Evolutionary conservation across 2,797 vertebrate genomes (phyloP), one percentile per base, ranked within the genome.

Genomic region (Cynopterus sphinx): DNA sequence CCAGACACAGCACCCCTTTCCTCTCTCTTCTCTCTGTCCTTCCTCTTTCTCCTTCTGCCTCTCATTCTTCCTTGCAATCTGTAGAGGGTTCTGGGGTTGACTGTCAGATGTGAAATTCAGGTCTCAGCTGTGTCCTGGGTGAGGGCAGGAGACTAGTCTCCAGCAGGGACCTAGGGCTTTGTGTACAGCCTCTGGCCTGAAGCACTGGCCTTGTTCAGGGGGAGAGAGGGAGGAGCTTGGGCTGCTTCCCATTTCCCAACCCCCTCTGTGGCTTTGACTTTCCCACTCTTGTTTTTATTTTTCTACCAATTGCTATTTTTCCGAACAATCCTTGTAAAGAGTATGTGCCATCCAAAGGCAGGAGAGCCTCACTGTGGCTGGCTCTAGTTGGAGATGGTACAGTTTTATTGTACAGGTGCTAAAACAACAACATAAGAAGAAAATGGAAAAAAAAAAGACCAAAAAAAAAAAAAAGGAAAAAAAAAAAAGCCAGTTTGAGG

Each of bases 331-430:
- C 97, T 97, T 95, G 92, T 97, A 97, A 96, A 97, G 93, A 95
- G 95, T 96, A 67, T 87, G 96, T 96, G 90, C 95, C 96, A 94
- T 97, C 77, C 43, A 85, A 93, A 43, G 51, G 96, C 74, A 90
- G 95, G 77, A 73, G 26, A 81, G 97, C 93, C 95, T 87, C 33
- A 0, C 86, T n/a, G n/a, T 49, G 90, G 94, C 94, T 91, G 77
- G 96, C 39, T 95, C 97, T 94, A 98, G 96, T 84, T 73, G 97
- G 96, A 97, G 98, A 97, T 98, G 98, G 99, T 99, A 99, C 99
- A 99, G 99, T 99, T 99, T 99, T 99, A 99, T 99, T 99, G 99
- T 99, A 99, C 99, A 99, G 99, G 99, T 99, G 99, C 99, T 99
- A 99, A 98, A 98, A 98, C 99, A 98, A 99, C 93, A 95, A 97